These are phyloP conservation scores for Emydura subglobosa DNA, from an alignment of 2,113 vertebrate genomes.

Conservation along the genomic window DNA sequence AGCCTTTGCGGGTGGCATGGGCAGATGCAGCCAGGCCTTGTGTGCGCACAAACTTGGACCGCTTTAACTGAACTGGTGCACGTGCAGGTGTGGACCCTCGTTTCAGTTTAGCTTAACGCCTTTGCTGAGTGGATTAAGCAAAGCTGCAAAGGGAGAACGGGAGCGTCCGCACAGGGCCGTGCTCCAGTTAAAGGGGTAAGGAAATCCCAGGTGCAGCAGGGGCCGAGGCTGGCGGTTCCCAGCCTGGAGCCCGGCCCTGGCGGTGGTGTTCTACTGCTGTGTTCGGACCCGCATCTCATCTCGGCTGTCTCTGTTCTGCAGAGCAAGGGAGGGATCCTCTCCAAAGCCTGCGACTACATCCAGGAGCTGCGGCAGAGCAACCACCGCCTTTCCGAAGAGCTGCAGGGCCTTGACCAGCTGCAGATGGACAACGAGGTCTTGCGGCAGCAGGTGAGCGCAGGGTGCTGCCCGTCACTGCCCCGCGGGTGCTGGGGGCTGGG, in stretches of 20 bases:
- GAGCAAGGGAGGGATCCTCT: constrained; percentile 96
- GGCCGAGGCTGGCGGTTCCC: background rate
- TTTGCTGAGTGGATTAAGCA: background rate
- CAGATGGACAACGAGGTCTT: constrained; percentile 92
- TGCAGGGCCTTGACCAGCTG: constrained; percentile 87
- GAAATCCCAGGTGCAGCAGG: background rate
- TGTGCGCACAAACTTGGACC: background rate
- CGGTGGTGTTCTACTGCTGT: background rate
- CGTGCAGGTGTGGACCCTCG: background rate
- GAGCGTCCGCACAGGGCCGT: background rate
- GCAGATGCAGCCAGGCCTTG: background rate
- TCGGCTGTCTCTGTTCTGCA: constrained; percentile 37
- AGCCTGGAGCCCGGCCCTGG: background rate
- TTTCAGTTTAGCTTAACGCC: background rate
- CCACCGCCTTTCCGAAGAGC: constrained; percentile 87
- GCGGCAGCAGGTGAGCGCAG: constrained; percentile 85
- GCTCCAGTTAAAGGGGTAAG: background rate
- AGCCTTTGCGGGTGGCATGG: background rate
- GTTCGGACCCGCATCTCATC: background rate
- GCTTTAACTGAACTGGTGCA: background rate
- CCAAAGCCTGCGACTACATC: constrained; percentile 96
- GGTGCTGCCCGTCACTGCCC: background rate
- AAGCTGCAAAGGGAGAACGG: background rate
- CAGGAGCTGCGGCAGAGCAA: constrained; percentile 93
- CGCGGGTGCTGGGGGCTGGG: fast-evolving